A percentile compares a stretch with the other conserved stretches of the same genome.
phyloP scores from a whole-genome alignment of 2,797 vertebrate species.

The Danio aesculapii region DNA sequence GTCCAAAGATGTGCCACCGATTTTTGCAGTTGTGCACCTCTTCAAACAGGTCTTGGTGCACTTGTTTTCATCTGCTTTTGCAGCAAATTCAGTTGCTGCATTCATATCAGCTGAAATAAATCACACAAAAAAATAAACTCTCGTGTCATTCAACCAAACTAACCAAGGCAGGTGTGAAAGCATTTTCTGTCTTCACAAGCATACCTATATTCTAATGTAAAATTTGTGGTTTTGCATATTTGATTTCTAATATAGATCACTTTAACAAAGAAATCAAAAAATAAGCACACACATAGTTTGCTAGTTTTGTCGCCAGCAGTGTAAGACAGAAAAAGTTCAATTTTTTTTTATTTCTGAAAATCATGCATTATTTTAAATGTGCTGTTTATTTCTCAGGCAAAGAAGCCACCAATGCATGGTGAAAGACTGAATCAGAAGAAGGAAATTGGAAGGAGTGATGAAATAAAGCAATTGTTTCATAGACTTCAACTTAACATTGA shows the following conservation, averaged over 20 bases:
- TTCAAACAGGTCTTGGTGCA: too few species aligned
- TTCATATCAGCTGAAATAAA: too few species aligned
- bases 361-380: neutral
- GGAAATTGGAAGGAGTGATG: neutral
- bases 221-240: neutral
- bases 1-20: too few species aligned
- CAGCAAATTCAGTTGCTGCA: too few species aligned
- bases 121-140: too few species aligned
- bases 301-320: neutral
- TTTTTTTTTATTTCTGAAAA: neutral
- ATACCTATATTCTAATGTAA: neutral
- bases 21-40: too few species aligned
- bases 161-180: too few species aligned
- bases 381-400: neutral
- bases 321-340: too few species aligned
- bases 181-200: too few species aligned
- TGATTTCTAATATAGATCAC: neutral
- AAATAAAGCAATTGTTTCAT: slow-evolving; percentile 23
- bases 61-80: too few species aligned
- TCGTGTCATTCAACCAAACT: too few species aligned
- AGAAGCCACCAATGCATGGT: neutral
- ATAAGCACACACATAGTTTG: neutral
- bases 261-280: too few species aligned
- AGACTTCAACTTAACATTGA: slow-evolving; percentile 4
- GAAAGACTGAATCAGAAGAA: neutral